A percentile compares a stretch with the other conserved stretches of the same genome.
These are phyloP conservation scores for Chrosomus eos DNA, from an alignment of 2,797 vertebrate genomes.

Conservation along the genomic window DNA sequence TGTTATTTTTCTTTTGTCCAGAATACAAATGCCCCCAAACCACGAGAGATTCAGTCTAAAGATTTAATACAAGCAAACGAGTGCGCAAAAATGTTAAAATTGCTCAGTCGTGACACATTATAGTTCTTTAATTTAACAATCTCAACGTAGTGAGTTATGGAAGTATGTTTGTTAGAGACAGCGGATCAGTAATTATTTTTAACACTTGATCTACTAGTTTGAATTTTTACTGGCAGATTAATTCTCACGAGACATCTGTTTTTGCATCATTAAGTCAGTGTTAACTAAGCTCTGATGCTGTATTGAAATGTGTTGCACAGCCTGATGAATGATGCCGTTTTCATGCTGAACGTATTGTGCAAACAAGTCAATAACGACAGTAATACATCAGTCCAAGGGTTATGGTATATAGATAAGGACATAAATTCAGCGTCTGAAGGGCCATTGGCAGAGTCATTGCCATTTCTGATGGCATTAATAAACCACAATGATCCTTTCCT, in stretches of 20 bases:
- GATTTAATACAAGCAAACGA: neutral
- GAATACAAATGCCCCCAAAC: neutral
- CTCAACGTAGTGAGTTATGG: neutral
- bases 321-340: neutral
- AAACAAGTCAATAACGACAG: slow-evolving; percentile 15
- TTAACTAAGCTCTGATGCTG: neutral
- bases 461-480: neutral
- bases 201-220: neutral
- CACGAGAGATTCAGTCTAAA: neutral
- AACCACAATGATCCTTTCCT: neutral
- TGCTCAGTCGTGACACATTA: neutral
- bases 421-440: neutral
- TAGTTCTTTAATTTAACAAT: neutral
- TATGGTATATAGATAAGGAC: neutral
- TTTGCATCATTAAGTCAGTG: neutral
- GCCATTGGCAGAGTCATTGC: neutral
- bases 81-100: neutral
- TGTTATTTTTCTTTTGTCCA: neutral
- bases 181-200: neutral
- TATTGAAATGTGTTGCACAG: neutral
- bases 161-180: neutral
- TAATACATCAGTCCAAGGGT: slow-evolving; percentile 23
- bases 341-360: neutral
- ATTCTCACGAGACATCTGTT: neutral
- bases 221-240: neutral